Conservation (phyloP, 2,113 vertebrate genomes). For the Trinectes maculatus region DNA sequence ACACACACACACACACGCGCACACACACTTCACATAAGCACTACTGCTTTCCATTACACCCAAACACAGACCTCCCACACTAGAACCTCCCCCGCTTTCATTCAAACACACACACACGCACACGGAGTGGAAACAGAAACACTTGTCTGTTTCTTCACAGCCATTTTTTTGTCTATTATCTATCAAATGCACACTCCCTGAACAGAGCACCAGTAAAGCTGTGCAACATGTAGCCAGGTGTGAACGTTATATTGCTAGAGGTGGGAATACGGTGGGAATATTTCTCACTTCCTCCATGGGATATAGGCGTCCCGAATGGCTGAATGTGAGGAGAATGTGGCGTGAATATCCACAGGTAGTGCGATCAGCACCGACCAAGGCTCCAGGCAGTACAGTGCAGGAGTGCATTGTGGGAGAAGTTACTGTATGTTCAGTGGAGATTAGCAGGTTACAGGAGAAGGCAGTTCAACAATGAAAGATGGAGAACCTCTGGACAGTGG, state of each 20-base stretch:
- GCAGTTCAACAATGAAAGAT: slow-evolving; percentile 43
- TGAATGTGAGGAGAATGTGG: slow-evolving; percentile 44
- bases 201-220: slow-evolving; percentile 28
- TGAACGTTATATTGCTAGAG: slow-evolving; percentile 29
- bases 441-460: slow-evolving; percentile 12
- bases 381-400: slow-evolving; percentile 1
- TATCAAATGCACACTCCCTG: background rate
- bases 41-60: slow-evolving; percentile 47
- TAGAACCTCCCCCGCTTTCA: slow-evolving; percentile 18
- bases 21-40: slow-evolving; percentile 37
- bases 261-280: slow-evolving; percentile 42
- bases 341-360: slow-evolving; percentile 52
- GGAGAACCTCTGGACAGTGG: slow-evolving; percentile 17
- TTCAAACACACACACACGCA: slow-evolving; percentile 1
- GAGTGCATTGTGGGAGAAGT: slow-evolving; percentile 11
- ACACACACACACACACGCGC: slow-evolving; percentile 30
- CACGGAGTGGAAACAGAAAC: slow-evolving; percentile 12
- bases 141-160: slow-evolving; percentile 17
- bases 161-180: slow-evolving; percentile 20
- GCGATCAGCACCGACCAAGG: slow-evolving; percentile 43
- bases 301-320: slow-evolving; percentile 14
- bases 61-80: slow-evolving; percentile 13
- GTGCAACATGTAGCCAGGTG: slow-evolving; percentile 37
- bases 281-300: slow-evolving; percentile 49
- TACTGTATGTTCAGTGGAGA: slow-evolving; percentile 15